These are phyloP conservation scores for Junco hyemalis DNA, from an alignment of 2,113 vertebrate species.

Conservation along the genomic window DNA sequence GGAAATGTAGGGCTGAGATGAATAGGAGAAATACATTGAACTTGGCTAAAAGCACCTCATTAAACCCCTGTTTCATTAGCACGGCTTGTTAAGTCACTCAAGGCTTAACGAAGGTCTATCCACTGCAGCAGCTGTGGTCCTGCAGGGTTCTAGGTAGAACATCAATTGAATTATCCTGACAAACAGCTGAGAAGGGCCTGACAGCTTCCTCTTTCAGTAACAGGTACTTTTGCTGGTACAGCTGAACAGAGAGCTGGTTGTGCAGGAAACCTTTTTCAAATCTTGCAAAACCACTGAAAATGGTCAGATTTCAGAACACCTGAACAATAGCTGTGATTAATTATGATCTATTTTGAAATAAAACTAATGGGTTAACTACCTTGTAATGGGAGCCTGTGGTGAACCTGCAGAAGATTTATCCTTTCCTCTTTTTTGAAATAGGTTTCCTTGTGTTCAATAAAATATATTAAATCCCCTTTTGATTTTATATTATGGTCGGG, in stretches of 20 bases:
- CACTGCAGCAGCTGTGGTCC: conserved; percentile 23
- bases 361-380: conserved; percentile 22
- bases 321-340: conserved; percentile 23
- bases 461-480: background rate
- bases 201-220: background rate
- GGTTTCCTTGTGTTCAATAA: background rate
- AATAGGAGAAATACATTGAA: conserved; percentile 12
- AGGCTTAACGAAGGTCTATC: conserved; percentile 33
- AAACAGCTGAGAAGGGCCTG: background rate
- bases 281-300: background rate
- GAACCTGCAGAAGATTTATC: background rate
- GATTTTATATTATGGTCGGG: background rate
- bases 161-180: conserved; percentile 31
- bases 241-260: background rate
- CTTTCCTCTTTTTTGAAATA: background rate
- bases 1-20: conserved; percentile 1
- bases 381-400: background rate
- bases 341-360: background rate
- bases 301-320: background rate
- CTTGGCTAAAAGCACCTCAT: conserved; percentile 23
- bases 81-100: conserved; percentile 36
- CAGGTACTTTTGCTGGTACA: background rate
- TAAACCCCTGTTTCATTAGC: conserved; percentile 23
- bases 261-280: background rate
- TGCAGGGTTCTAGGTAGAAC: conserved; percentile 48